Conservation (phyloP, 23 tunicate genomes). For the Clavelina lepadiformis region DNA sequence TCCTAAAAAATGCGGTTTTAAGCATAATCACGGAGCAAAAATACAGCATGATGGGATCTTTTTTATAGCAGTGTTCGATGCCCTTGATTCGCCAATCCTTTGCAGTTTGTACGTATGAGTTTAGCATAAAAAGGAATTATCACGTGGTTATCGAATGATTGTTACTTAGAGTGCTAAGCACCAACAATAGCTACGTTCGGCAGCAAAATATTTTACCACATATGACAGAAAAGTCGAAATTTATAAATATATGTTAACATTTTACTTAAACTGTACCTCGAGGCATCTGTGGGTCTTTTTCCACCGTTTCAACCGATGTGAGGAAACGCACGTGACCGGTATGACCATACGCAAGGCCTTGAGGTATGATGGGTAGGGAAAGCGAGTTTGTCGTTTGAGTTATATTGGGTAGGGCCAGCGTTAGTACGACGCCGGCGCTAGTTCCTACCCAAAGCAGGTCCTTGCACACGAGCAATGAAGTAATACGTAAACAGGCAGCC, state of each 20-base stretch:
- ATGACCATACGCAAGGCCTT: constrained; percentile 89
- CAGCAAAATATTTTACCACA: neutral
- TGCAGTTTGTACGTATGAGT: no score
- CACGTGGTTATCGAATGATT: no score
- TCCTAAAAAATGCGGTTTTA: neutral
- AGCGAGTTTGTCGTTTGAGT: constrained; percentile 32
- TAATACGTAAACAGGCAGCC: constrained; percentile 90
- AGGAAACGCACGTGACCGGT: constrained; percentile 93
- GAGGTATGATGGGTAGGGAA: constrained; percentile 68
- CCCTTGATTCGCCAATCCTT: no score
- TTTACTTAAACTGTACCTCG: neutral
- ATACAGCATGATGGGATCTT: no score
- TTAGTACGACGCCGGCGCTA: constrained; percentile 88
- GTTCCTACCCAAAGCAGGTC: constrained; percentile 91
- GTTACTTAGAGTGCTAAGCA: no score
- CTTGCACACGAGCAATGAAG: constrained; percentile 81
- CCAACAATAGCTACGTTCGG: no score
- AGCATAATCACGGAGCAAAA: neutral
- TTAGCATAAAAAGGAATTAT: no score
- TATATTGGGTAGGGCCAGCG: constrained; percentile 63
- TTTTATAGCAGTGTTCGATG: no score
- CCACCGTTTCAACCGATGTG: constrained; percentile 45
- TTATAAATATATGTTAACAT: neutral
- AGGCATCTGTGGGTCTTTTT: constrained; percentile 19
- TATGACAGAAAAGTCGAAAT: no score